Evolutionary conservation across 2,797 vertebrate genomes (phyloP).

Genomic region (Serranus cabrilla): DNA sequence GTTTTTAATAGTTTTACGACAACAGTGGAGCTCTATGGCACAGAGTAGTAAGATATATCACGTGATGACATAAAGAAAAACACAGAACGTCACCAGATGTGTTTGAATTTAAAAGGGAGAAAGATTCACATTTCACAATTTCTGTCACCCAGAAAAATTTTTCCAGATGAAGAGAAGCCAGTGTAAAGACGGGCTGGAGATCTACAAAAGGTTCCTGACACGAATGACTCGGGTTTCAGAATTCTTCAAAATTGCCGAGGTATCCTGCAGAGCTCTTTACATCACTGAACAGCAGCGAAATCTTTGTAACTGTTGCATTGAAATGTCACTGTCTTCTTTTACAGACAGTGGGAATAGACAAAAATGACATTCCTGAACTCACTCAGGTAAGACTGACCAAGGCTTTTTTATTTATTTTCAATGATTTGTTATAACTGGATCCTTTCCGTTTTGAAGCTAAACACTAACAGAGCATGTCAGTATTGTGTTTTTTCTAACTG

Average conservation of each 20-base stretch:
- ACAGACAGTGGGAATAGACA: constrained; percentile 99
- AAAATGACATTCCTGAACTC: constrained; percentile 98
- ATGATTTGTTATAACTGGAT: neutral
- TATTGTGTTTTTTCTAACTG: constrained; percentile 61
- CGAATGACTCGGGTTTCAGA: constrained; percentile 99
- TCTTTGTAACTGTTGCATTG: neutral
- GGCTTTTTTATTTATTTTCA: neutral
- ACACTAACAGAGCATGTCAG: constrained; percentile 75
- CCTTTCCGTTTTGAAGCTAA: neutral
- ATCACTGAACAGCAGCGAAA: neutral
- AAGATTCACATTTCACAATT: neutral
- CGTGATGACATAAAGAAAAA: neutral
- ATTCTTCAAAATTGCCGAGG: constrained; percentile 99
- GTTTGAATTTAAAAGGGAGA: neutral
- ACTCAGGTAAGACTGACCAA: constrained; percentile 90
- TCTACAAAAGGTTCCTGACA: constrained; percentile 98
- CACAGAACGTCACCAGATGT: neutral
- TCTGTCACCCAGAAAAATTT: constrained; percentile 92
- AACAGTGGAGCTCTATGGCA: neutral
- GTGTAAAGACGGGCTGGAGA: constrained; percentile 98
- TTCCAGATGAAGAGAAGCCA: constrained; percentile 99
- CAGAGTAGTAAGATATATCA: neutral
- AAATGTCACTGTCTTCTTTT: constrained; percentile 51
- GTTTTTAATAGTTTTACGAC: neutral
- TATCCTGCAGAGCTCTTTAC: constrained; percentile 65